Conservation (phyloP, 2,888 invertebrate genomes). For the Erannis defoliaria region DNA sequence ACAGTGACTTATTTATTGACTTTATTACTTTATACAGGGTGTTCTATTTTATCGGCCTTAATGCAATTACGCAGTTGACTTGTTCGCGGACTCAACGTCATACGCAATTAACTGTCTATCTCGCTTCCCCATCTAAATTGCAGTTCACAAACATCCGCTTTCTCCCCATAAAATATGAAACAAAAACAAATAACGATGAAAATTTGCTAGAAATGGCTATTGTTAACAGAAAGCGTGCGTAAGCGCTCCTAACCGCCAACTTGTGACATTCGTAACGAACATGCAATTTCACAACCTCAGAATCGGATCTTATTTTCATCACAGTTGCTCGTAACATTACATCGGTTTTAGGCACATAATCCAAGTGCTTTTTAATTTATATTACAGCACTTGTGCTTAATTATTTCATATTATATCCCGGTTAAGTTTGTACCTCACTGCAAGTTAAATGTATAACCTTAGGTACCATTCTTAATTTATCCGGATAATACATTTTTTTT, state of each 20-base stretch:
- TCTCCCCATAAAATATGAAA: conserved; percentile 59
- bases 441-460: no score
- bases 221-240: conserved; percentile 16
- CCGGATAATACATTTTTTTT: no score
- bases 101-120: conserved; percentile 77
- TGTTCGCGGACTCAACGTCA: conserved; percentile 50
- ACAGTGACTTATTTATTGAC: background rate
- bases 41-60: conserved; percentile 16
- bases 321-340: no score
- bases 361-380: no score
- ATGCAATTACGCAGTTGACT: conserved; percentile 34
- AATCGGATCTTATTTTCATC: no score
- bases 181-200: conserved; percentile 49
- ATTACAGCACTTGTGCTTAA: no score
- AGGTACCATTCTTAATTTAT: no score
- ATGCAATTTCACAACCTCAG: no score
- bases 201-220: conserved; percentile 22
- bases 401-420: no score
- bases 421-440: no score
- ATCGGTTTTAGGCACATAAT: no score
- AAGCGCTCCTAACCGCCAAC: background rate
- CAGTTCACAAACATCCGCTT: conserved; percentile 79
- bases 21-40: background rate
- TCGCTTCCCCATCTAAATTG: conserved; percentile 78
- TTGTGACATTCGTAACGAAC: no score